A percentile compares a stretch with the other conserved stretches of the same genome.
These are phyloP conservation scores for Hoplodrina ambigua DNA, from an alignment of 2,888 invertebrate species.

Conservation along the genomic window DNA sequence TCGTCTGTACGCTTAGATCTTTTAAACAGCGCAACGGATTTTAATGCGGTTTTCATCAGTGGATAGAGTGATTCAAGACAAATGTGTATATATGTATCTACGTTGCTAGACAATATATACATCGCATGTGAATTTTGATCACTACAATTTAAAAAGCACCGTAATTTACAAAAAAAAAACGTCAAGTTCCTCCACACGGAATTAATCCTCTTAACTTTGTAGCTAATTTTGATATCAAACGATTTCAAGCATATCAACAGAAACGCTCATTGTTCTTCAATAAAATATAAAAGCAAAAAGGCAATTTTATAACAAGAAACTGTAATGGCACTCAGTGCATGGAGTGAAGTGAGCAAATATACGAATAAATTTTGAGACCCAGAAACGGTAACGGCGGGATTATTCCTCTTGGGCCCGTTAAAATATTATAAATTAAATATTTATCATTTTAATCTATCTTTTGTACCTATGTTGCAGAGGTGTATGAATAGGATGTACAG, in stretches of 20 bases:
- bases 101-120: no score
- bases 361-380: conserved; percentile 69
- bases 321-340: conserved; percentile 64
- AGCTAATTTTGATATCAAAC: not conserved
- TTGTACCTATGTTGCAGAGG: not conserved
- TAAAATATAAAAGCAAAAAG: conserved; percentile 42
- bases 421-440: not conserved
- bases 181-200: not conserved
- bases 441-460: not conserved
- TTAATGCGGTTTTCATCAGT: no score
- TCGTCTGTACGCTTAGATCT: no score
- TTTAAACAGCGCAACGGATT: no score
- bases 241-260: not conserved
- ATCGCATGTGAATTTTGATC: no score
- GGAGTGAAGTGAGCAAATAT: conserved; percentile 66
- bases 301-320: conserved; percentile 57
- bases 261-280: conserved; percentile 28
- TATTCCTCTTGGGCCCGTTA: conserved; percentile 53
- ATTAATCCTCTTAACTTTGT: not conserved
- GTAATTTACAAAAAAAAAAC: no score
- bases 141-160: no score
- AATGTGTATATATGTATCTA: no score
- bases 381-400: conserved; percentile 54
- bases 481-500: no score
- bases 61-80: no score